Percentiles rank a stretch among this genome's conserved stretches.
Evolutionary conservation across 2,888 invertebrate genomes (phyloP).

Genomic region (Antheraea yamamai): DNA sequence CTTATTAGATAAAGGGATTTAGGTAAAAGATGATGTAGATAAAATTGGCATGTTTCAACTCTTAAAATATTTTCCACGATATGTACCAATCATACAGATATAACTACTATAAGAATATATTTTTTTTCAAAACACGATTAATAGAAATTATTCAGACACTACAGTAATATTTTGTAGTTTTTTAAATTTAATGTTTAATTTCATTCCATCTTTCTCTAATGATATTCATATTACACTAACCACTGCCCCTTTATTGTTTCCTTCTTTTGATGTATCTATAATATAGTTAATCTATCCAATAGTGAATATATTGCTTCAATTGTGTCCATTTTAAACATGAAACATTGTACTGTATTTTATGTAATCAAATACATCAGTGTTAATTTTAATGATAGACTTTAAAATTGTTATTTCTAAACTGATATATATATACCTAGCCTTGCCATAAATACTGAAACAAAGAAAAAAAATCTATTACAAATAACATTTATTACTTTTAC

Average conservation of each 20-base stretch:
- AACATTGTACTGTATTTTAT: background rate
- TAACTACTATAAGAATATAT: too few relatives aligned
- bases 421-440: too few relatives aligned
- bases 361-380: too few relatives aligned
- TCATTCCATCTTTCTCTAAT: background rate
- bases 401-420: background rate
- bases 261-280: background rate
- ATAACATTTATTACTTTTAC: too few relatives aligned
- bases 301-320: background rate
- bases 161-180: background rate
- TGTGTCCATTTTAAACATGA: too few relatives aligned
- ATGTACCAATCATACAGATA: background rate
- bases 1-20: conserved; percentile 4
- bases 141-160: background rate
- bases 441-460: too few relatives aligned
- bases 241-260: background rate
- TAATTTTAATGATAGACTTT: too few relatives aligned
- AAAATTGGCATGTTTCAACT: conserved; percentile 1
- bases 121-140: too few relatives aligned
- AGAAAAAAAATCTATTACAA: too few relatives aligned
- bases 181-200: background rate
- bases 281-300: background rate
- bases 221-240: background rate
- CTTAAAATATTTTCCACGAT: background rate
- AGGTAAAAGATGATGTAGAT: conserved; percentile 4